Evolutionary conservation across 2,113 vertebrate species (phyloP).

Genomic region (Sinocyclocheilus maitianheensis): DNA sequence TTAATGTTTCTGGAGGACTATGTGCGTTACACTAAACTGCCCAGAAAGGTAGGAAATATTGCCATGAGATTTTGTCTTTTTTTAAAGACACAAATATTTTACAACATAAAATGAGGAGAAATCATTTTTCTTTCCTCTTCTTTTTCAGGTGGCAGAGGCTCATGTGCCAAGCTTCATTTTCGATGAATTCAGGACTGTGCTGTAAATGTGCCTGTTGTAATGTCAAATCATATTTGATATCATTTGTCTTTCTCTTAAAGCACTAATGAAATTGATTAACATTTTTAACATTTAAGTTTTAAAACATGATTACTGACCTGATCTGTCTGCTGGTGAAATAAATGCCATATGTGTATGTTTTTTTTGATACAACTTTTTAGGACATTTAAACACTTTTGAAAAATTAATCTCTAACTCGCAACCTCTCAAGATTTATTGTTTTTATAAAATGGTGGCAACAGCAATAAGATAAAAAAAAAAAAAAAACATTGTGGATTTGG

Average conservation of each 20-base stretch:
- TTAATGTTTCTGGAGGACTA: conserved; percentile 97
- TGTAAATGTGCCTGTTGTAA: conserved; percentile 25
- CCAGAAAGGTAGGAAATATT: conserved; percentile 83
- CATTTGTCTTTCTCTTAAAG: conserved; percentile 57
- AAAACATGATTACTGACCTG: not conserved
- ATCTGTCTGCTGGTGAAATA: conserved; percentile 32
- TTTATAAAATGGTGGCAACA: not conserved
- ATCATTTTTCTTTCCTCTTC: conserved; percentile 46
- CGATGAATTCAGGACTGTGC: conserved; percentile 82
- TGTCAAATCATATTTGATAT: conserved; percentile 32
- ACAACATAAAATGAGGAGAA: not conserved
- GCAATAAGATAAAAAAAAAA: not conserved
- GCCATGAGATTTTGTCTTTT: not conserved
- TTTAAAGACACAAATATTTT: not conserved
- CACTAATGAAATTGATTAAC: conserved; percentile 56
- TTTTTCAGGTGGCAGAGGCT: conserved; percentile 89
- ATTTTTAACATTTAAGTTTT: conserved; percentile 38
- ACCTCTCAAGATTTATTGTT: not conserved
- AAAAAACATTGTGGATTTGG: not conserved
- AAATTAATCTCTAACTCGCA: not conserved
- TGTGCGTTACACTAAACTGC: conserved; percentile 93
- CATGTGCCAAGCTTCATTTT: conserved; percentile 98
- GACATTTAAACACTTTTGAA: not conserved
- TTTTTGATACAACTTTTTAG: not conserved
- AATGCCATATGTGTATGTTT: not conserved